Evolutionary conservation across 2,113 vertebrate species (phyloP), one percentile per base, ranked within the genome.

Genomic region (Muntiacus muntjak): DNA sequence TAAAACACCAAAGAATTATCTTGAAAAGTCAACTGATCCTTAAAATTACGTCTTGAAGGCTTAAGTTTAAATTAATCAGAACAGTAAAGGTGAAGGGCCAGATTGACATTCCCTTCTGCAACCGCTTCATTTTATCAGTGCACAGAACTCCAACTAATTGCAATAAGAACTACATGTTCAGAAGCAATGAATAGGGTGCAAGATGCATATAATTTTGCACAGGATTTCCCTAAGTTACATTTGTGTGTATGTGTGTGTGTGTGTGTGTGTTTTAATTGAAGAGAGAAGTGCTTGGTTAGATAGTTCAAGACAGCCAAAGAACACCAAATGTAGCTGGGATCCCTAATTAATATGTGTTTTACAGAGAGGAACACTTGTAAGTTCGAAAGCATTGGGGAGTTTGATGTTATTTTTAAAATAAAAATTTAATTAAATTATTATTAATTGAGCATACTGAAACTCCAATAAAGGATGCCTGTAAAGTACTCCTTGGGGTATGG

Each of bases 291-390:
- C 64, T 92, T 97, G 84, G 93, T 94, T 98, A 98, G 97, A 96
- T 96, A 97, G 97, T 98, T 98, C 89, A 97, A 97, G 93, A 97
- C 74, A 96, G 85, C 95, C 82, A 92, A 96, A 79, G 94, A 95
- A 91, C 88, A 91, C 87, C 82, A 97, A 97, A 96, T 89, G 84
- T 96, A 96, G 45, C 95, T 97, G 93, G 54, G 87, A 95, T 92
- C 54, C 84, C 96, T 98, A 97, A 98, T 98, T 98, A 98, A 98
- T 98, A 98, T 97, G 93, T 98, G 96, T 96, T 98, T 98, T 98
- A 98, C 95, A 96, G 96, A 96, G 87, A 98, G 93, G 74, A 97
- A 97, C 0, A 30, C 93, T 95, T 95, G 83, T 97, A 97, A 95
- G 92, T 97, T 97, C 94, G 84, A 98, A 98, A 98, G 93, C 98